phyloP scores from a whole-genome alignment of 2,888 invertebrate genomes.

The Amiota communis region DNA sequence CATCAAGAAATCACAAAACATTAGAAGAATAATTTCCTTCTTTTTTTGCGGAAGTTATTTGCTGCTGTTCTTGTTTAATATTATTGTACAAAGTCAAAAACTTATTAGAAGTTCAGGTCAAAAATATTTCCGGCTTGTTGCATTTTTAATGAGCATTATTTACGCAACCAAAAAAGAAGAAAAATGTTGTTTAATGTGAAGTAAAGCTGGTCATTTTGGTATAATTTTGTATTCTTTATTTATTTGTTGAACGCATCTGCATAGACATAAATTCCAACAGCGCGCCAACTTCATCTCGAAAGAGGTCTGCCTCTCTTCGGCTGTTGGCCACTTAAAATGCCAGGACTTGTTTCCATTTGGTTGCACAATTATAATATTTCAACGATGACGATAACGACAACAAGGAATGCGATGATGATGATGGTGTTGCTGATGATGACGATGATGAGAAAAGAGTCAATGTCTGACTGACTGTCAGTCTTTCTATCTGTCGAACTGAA shows the following conservation, averaged over 20 bases:
- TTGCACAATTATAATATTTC: slow-evolving; percentile 66
- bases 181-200: slow-evolving; percentile 27
- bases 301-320: background rate
- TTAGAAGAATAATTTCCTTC: too few species aligned
- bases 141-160: slow-evolving; percentile 49
- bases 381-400: slow-evolving; percentile 37
- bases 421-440: too few species aligned
- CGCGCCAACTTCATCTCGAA: background rate
- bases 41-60: too few species aligned
- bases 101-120: slow-evolving; percentile 5
- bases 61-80: background rate
- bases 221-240: background rate
- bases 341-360: slow-evolving; percentile 66
- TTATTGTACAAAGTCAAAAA: background rate
- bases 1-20: too few species aligned
- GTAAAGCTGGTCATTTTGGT: background rate
- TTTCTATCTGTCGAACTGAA: background rate
- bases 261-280: background rate
- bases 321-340: slow-evolving; percentile 54
- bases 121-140: slow-evolving; percentile 34
- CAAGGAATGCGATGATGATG: slow-evolving; percentile 2
- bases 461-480: background rate
- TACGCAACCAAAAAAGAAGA: slow-evolving; percentile 35
- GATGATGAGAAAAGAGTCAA: slow-evolving; percentile 9
- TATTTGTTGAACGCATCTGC: background rate